Conservation (phyloP, 2,797 vertebrate genomes). For the Acipenser ruthenus region DNA sequence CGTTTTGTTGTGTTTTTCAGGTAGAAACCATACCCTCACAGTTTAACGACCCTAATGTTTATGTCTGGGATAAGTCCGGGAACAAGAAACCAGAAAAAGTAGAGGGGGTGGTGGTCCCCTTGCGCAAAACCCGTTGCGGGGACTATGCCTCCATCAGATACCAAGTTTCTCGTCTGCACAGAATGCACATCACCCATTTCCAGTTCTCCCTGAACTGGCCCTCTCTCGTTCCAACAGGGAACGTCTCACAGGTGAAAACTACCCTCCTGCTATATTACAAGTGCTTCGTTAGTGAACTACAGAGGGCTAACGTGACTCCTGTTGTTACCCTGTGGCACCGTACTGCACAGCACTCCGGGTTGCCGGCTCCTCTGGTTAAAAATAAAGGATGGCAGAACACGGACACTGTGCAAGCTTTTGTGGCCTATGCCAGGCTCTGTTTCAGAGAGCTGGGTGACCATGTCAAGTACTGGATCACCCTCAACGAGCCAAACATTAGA, state of each 20-base stretch:
- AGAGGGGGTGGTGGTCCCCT: slow-evolving; percentile 50
- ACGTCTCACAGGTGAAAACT: slow-evolving; percentile 63
- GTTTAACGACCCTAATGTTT: slow-evolving; percentile 79
- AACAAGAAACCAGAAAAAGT: slow-evolving; percentile 73
- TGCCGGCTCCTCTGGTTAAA: slow-evolving; percentile 64
- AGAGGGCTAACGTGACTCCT: slow-evolving; percentile 74
- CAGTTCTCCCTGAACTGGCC: slow-evolving; percentile 92
- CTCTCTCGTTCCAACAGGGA: slow-evolving; percentile 71
- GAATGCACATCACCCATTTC: slow-evolving; percentile 75
- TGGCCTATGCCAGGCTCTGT: slow-evolving; percentile 78
- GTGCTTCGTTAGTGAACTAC: slow-evolving; percentile 78
- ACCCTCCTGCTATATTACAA: slow-evolving; percentile 79
- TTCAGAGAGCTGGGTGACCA: slow-evolving; percentile 73
- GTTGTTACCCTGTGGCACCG: slow-evolving; percentile 91
- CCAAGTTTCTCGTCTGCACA: slow-evolving; percentile 70
- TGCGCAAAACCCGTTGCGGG: slow-evolving; percentile 61
- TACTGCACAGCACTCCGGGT: slow-evolving; percentile 60
- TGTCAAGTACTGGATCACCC: slow-evolving; percentile 89
- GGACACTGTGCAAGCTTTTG: slow-evolving; percentile 68
- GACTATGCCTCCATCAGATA: slow-evolving; percentile 74
- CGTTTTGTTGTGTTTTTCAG: slow-evolving; percentile 39
- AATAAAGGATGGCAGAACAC: slow-evolving; percentile 76
- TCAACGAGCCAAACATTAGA: slow-evolving; percentile 79
- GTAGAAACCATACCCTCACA: slow-evolving; percentile 78
- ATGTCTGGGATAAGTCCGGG: slow-evolving; percentile 82